Evolutionary conservation across 2,888 invertebrate species (phyloP), one percentile per base, ranked within the genome.

Genomic region (Apodemia duryi): DNA sequence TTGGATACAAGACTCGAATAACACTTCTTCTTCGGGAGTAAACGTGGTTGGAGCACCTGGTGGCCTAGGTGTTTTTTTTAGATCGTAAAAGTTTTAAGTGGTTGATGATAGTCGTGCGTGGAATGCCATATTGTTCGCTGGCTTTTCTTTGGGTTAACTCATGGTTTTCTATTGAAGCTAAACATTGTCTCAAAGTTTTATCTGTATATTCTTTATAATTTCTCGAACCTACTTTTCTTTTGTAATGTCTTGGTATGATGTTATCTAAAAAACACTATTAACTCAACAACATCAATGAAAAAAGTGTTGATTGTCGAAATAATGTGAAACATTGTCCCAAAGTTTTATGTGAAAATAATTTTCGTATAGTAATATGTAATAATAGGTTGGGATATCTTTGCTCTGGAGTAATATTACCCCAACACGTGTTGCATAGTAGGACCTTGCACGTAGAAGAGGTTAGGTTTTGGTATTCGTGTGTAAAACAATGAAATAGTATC

Each of bases 171-270:
- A 52, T 52, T 52, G 52, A 52, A 52, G 21, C 9, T 52, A 52
- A 52, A 52, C 52, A 52, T 51, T 21, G 52, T 52, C 52, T 52
- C 29, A 52, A 52, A 52, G 21, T 52, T 52, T 52, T 29, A 21
- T 52, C 52, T 52, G 52, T 52, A 52, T 28, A 52, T 28, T 52
- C 21, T 52, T 21, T 52, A 52, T 52, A 29, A 52, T 52, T 52
- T 52, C 28, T 52, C 21, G 21, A 21, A 52, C 52, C 29, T 52
- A 51, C 52, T 52, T 52, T 52, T 52, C 64, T 67, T 66, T 67
- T 68, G 60, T 69, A 67, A 69, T 70, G 65, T 67, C 69, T 67
- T 65, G 64, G 65, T 57, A 65, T 67, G 21, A 52, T 52, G 21
- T n/a, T 52, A 52, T 52, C 52, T 52, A 52, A 52, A 52, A 52